Evolutionary conservation across 2,888 invertebrate species (phyloP).

Genomic region (Thyatira batis): DNA sequence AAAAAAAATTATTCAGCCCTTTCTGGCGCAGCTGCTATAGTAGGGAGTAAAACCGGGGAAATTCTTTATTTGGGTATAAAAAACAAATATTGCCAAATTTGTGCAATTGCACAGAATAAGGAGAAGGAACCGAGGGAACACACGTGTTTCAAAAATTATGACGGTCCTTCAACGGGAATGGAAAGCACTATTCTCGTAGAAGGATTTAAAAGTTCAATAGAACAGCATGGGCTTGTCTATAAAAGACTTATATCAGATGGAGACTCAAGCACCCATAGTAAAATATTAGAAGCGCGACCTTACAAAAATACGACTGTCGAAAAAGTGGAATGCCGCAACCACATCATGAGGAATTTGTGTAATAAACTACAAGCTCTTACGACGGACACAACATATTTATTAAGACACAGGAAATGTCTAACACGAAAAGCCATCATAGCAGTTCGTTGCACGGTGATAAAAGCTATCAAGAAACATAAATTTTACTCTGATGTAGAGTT

Average conservation of each 20-base stretch:
- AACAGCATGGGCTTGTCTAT: constrained; percentile 4
- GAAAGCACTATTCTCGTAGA: not conserved
- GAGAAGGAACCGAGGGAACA: constrained; percentile 2
- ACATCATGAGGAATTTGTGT: not conserved
- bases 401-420: not conserved
- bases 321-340: constrained; percentile 12
- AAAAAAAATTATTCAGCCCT: constrained; percentile 22
- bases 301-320: constrained; percentile 5
- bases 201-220: constrained; percentile 6
- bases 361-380: not conserved
- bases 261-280: constrained; percentile 8
- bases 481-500: not conserved
- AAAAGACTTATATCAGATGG: constrained; percentile 7
- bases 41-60: constrained; percentile 18
- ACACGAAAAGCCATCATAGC: not conserved
- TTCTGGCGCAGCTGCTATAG: constrained; percentile 24
- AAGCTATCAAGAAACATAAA: not conserved
- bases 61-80: constrained; percentile 17
- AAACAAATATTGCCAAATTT: constrained; percentile 25
- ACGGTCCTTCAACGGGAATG: constrained; percentile 3
- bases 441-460: not conserved
- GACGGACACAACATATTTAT: constrained; percentile 1
- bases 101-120: constrained; percentile 13
- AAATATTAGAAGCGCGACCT: constrained; percentile 7
- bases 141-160: constrained; percentile 15